Evolutionary conservation across 2,797 vertebrate species (phyloP), one percentile per base, ranked within the genome.

Genomic region (Tachyglossus aculeatus): DNA sequence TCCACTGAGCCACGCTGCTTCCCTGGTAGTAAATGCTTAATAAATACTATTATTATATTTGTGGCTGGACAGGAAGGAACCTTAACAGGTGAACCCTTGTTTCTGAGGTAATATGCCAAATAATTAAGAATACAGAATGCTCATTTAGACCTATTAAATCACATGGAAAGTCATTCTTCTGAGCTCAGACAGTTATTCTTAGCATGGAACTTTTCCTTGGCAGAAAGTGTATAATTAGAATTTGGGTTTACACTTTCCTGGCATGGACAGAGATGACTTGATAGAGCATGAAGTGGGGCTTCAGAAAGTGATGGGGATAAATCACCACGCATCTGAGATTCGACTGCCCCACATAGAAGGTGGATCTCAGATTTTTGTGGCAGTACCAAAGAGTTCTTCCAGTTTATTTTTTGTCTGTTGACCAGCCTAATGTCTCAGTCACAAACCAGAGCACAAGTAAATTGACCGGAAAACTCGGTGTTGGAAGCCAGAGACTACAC

Each of bases 171-270:
- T 73, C 58, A 51, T 70, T 58, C 66, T 90, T 88, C 86, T 78
- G 83, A 83, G 86, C 77, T 67, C 75, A 83, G 75, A 76, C 91
- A 91, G 67, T 86, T 90, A 92, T 91, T 91, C 89, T 71, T 89
- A 71, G 71, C 87, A 80, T 86, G 79, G 59, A 65, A 67, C 9
- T 83, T 43, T 80, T 77, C 74, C 83, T 83, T 88, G 75, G 86
- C 77, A 84, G n/a, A 92, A 91, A 89, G 88, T 68, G 67, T 67
- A 81, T 91, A 89, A 90, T 92, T 93, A 89, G 59, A 87, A 90
- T 91, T 89, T 91, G 88, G 85, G 85, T 88, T 90, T 91, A 91
- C 88, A 77, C 57, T 86, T 89, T 85, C 79, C 76, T 60, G 86
- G 81, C 79, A 54, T 89, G 87, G 85, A 88, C 88, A 81, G 84